These are phyloP conservation scores for Tetrao urogallus DNA, from an alignment of 2,113 vertebrate genomes.

Conservation along the genomic window DNA sequence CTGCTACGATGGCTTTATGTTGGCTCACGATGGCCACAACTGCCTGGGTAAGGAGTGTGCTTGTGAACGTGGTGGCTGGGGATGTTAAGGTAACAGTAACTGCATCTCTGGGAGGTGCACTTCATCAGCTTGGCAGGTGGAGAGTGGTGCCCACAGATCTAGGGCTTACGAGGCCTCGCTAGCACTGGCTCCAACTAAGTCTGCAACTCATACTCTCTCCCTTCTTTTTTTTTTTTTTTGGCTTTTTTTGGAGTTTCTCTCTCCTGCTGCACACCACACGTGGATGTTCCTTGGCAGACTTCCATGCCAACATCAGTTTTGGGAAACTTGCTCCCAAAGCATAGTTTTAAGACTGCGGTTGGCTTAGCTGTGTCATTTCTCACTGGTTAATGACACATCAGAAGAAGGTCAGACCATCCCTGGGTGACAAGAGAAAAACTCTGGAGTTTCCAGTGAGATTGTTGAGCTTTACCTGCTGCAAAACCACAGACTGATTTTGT, in stretches of 20 bases:
- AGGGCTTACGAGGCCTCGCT: not conserved
- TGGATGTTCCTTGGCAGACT: fast-evolving
- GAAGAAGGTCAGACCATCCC: not conserved
- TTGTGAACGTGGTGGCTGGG: not conserved
- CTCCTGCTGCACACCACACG: fast-evolving
- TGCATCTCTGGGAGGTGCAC: not conserved
- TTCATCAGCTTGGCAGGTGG: not conserved
- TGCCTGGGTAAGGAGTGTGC: conserved; percentile 89
- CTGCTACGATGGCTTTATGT: conserved; percentile 95
- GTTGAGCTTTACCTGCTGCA: not conserved
- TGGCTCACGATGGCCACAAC: conserved; percentile 96
- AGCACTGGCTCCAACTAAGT: too few species aligned
- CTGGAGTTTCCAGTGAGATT: not conserved
- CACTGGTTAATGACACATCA: not conserved
- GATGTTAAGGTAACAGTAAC: not conserved
- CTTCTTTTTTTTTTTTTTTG: not conserved
- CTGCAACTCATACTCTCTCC: not conserved
- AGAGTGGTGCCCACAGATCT: not conserved
- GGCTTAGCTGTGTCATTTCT: not conserved
- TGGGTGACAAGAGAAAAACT: not conserved
- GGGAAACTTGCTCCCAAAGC: not conserved
- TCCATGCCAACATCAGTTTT: not conserved
- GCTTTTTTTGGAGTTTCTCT: not conserved
- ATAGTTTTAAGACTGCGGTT: not conserved
- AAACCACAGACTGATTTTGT: not conserved